Evolutionary conservation across 2,797 vertebrate genomes (phyloP).

Genomic region (Tympanoctomys barrerae): DNA sequence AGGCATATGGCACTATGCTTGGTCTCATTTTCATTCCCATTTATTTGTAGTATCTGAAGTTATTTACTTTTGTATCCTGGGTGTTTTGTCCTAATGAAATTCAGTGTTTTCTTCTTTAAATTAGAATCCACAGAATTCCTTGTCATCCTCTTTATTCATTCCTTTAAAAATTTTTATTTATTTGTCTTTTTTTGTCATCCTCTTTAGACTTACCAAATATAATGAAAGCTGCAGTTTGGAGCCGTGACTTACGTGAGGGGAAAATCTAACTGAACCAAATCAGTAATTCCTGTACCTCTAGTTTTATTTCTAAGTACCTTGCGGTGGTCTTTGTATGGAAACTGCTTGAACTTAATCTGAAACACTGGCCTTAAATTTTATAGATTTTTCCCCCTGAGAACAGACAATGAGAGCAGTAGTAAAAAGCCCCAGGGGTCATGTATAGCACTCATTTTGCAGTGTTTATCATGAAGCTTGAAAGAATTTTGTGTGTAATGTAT

Average conservation of each 20-base stretch:
- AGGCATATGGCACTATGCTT: neutral
- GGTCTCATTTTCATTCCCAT: constrained; percentile 30
- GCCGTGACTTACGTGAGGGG: neutral
- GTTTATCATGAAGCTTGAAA: neutral
- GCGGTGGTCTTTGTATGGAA: constrained; percentile 72
- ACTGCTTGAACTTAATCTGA: constrained; percentile 82
- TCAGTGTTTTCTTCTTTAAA: constrained; percentile 15
- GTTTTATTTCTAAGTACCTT: constrained; percentile 65
- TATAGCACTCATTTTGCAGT: neutral
- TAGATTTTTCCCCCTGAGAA: neutral
- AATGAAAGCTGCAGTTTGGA: constrained; percentile 53
- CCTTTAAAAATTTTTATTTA: too few relatives aligned
- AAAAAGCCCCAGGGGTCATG: neutral
- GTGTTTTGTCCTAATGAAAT: neutral
- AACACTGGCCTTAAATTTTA: constrained; percentile 69
- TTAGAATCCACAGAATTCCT: constrained; percentile 40
- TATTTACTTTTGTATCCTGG: constrained; percentile 28
- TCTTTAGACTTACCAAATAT: constrained; percentile 57
- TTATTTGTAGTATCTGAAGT: constrained; percentile 64
- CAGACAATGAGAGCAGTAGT: neutral
- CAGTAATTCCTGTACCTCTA: constrained; percentile 23
- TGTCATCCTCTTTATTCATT: constrained; percentile 8
- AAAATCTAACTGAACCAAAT: neutral
- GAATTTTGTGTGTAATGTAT: neutral
- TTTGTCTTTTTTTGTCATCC: neutral